These are phyloP conservation scores for Scopus umbretta DNA, from an alignment of 2,113 vertebrate genomes.

Conservation along the genomic window DNA sequence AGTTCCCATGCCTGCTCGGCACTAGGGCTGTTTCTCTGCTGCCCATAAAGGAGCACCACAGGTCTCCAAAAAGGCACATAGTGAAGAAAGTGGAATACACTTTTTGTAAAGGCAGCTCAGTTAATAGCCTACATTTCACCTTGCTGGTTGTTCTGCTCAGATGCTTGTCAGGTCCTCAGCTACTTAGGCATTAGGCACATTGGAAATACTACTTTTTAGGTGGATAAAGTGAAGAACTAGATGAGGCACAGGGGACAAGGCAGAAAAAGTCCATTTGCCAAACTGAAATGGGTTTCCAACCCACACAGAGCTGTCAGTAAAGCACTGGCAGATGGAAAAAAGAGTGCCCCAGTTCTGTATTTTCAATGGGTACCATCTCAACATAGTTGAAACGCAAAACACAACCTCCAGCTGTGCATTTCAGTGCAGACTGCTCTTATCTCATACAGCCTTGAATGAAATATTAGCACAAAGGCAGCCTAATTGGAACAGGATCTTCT, in stretches of 20 bases:
- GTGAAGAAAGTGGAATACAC: neutral
- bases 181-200: neutral
- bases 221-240: constrained; percentile 43
- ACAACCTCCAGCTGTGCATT: constrained; percentile 6
- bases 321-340: constrained; percentile 34
- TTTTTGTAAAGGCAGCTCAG: neutral
- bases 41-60: neutral
- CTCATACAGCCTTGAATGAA: neutral
- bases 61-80: constrained; percentile 63
- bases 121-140: neutral
- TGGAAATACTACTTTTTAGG: neutral
- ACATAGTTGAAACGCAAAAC: constrained; percentile 43
- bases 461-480: constrained; percentile 7
- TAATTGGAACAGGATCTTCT: constrained; percentile 35
- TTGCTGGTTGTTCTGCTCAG: constrained; percentile 56
- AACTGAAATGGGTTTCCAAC: constrained; percentile 50
- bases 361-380: constrained; percentile 62
- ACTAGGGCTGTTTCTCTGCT: neutral
- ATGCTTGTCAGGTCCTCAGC: constrained; percentile 12
- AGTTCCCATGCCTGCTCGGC: neutral
- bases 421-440: constrained; percentile 43
- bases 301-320: constrained; percentile 43
- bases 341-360: constrained; percentile 6
- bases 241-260: constrained; percentile 52
- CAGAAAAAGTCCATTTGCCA: constrained; percentile 56